phyloP scores from a whole-genome alignment of 2,113 vertebrate species.

The Sorex fumeus region DNA sequence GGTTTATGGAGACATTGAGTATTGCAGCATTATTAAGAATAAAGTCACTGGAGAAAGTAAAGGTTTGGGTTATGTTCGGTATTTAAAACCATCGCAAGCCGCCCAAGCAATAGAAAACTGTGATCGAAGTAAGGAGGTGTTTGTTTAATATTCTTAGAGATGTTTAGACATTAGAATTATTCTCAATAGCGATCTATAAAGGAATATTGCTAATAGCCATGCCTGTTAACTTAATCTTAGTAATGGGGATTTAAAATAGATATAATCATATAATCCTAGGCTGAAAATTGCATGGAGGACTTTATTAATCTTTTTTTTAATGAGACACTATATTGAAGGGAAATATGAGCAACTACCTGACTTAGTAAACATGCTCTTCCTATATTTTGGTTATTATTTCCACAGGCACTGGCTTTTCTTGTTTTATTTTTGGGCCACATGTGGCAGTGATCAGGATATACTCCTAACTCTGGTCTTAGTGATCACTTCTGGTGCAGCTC shows the following conservation, averaged over 20 bases:
- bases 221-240: conserved; percentile 21
- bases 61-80: conserved; percentile 96
- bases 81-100: conserved; percentile 96
- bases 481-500: too few species aligned
- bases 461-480: too few species aligned
- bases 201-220: conserved; percentile 22
- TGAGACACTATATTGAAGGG: conserved; percentile 29
- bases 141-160: conserved; percentile 57
- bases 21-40: conserved; percentile 97
- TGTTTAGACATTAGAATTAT: conserved; percentile 18
- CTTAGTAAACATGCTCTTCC: background rate
- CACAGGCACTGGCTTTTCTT: too few species aligned
- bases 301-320: background rate
- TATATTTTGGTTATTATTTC: too few species aligned
- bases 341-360: background rate
- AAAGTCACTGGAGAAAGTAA: conserved; percentile 97
- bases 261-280: background rate
- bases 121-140: conserved; percentile 93
- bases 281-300: conserved; percentile 18
- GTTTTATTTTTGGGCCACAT: too few species aligned
- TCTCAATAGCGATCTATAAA: conserved; percentile 32
- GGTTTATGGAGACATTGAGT: conserved; percentile 97
- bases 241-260: conserved; percentile 20
- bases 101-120: conserved; percentile 97
- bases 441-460: too few species aligned